Evolutionary conservation across 2,888 invertebrate genomes (phyloP), one percentile per base, ranked within the genome.

Genomic region (Hedya salicella): DNA sequence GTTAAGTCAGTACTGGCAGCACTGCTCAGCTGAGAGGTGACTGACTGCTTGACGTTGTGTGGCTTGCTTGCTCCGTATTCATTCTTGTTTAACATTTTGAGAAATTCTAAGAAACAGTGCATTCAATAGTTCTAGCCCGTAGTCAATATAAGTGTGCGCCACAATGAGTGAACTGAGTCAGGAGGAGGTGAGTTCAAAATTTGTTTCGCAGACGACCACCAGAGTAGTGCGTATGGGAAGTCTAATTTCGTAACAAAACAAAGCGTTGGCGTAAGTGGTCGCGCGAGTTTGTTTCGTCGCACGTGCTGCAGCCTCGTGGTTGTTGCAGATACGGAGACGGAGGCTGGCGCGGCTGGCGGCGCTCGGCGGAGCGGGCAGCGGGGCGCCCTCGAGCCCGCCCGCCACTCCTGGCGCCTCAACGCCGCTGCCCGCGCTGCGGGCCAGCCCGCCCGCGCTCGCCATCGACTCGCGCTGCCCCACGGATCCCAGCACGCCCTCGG

Each of bases 101-200:
- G 78, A 80, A 83, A 82, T 80, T 80, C 78, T 78, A 76, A 79
- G 76, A 81, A 82, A 80, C 79, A 82, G 80, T 83, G 79, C 70
- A 76, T 74, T 71, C 70, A 73, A 73, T 75, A 78, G 70, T 73
- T 78, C 73, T 74, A 72, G 70, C 71, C 75, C 72, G 77, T 75
- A 74, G 76, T 75, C 71, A 71, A 76, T 77, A 77, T 72, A 80
- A 75, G 71, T 73, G 76, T 71, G 71, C 72, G 75, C 75, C 80
- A 86, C 73, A 74, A 96, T 96, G 96, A 96, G 96, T 92, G 97
- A 97, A 94, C 93, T 97, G 77, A 96, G 95, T 83, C 96, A 96
- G 87, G 97, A 97, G 91, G 97, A 97, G 95, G 97, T 96, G 92
- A 94, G 95, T 93, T 71, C 71, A 73, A 77, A 80, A 78, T 81